Conservation (phyloP, 2,888 invertebrate genomes). For the Limnephilus lunatus region DNA sequence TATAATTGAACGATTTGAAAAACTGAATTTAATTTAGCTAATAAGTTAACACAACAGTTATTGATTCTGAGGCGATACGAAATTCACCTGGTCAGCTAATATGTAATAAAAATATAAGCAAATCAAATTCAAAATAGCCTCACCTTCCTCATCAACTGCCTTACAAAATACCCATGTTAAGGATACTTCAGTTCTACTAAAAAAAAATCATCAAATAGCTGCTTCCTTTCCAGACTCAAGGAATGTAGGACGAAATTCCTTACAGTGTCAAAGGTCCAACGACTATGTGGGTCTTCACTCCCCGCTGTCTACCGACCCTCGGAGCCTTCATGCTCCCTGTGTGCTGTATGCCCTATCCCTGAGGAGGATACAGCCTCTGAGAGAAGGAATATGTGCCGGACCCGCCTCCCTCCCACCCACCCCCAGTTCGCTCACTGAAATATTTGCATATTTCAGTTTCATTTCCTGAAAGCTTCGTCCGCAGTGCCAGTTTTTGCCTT, state of each 20-base stretch:
- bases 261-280: conserved; percentile 39
- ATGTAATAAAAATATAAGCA: no score
- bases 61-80: no score
- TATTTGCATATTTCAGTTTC: conserved; percentile 44
- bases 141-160: background rate
- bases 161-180: background rate
- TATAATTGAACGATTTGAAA: no score
- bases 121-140: background rate
- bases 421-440: background rate
- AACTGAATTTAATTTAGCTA: no score
- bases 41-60: no score
- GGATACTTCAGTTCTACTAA: no score
- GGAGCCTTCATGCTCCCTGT: background rate
- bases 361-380: background rate
- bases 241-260: conserved; percentile 41
- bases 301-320: background rate
- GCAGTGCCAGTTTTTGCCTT: background rate
- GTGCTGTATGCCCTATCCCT: background rate
- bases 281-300: conserved; percentile 13
- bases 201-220: background rate
- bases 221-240: background rate
- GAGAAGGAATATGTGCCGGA: background rate
- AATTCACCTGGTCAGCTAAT: no score
- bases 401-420: background rate
- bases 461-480: conserved; percentile 20